Conservation (phyloP, 2,888 invertebrate species). For the Endotricha flammealis region DNA sequence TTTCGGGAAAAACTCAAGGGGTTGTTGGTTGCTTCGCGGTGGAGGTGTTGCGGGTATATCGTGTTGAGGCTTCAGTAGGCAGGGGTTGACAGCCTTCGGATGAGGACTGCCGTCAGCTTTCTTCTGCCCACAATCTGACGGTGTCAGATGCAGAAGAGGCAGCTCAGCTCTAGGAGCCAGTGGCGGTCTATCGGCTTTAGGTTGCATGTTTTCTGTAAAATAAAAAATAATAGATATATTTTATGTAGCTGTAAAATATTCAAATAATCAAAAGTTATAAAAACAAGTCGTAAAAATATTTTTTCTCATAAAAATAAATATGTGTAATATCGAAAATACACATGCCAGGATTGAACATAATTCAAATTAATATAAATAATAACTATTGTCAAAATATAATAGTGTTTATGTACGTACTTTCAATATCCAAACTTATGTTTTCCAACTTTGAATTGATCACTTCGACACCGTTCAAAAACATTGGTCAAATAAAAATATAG, state of each 20-base stretch:
- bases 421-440: slow-evolving; percentile 48
- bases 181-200: slow-evolving; percentile 60
- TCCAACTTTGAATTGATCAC: slow-evolving; percentile 53
- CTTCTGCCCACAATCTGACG: slow-evolving; percentile 48
- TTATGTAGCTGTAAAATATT: too few relatives aligned
- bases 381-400: too few relatives aligned
- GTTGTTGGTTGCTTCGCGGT: slow-evolving; percentile 52
- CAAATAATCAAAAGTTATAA: too few relatives aligned
- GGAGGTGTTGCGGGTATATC: slow-evolving; percentile 69
- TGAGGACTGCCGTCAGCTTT: slow-evolving; percentile 38
- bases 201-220: slow-evolving; percentile 59
- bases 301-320: too few relatives aligned
- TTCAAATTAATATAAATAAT: too few relatives aligned
- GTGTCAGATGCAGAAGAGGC: slow-evolving; percentile 60
- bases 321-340: too few relatives aligned
- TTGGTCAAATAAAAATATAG: too few relatives aligned
- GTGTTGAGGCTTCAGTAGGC: slow-evolving; percentile 61
- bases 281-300: too few relatives aligned
- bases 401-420: too few relatives aligned
- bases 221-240: slow-evolving; percentile 13
- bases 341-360: too few relatives aligned
- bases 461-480: slow-evolving; percentile 63
- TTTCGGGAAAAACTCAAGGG: slow-evolving; percentile 58
- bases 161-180: slow-evolving; percentile 48
- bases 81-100: slow-evolving; percentile 44